phyloP scores from a whole-genome alignment of 2,797 vertebrate species.

The Chelonia mydas region DNA sequence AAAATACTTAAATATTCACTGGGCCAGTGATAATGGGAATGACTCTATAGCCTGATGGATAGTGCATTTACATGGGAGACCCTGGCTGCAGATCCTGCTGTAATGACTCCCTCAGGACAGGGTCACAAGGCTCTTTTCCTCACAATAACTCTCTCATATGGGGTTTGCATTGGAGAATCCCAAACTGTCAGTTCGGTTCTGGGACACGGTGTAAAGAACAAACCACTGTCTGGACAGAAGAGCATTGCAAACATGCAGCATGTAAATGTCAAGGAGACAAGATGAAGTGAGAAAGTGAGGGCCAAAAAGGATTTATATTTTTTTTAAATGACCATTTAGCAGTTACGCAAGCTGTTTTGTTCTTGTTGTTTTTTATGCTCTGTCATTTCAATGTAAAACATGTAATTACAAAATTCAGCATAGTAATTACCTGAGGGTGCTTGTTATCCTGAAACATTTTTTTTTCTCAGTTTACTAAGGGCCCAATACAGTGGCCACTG shows the following conservation, averaged over 20 bases:
- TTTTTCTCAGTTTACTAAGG: not conserved
- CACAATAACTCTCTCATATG: not conserved
- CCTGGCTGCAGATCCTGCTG: not conserved
- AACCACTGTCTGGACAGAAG: not conserved
- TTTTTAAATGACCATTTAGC: not conserved
- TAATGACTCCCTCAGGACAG: not conserved
- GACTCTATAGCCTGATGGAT: not conserved
- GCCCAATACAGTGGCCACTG: not conserved
- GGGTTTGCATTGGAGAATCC: not conserved
- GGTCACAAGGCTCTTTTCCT: not conserved
- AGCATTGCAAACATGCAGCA: not conserved
- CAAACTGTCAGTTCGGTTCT: rapidly evolving
- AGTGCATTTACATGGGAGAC: not conserved
- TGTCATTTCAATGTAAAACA: not conserved
- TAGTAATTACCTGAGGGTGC: not conserved
- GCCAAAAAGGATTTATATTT: rapidly evolving
- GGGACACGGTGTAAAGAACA: not conserved
- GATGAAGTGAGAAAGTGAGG: not conserved
- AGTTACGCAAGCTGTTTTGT: not conserved
- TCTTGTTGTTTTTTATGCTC: not conserved
- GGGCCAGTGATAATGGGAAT: not conserved
- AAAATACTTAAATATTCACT: not conserved
- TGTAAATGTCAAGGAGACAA: not conserved
- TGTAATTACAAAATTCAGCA: not conserved
- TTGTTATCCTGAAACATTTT: not conserved